Conservation (phyloP, 2,888 invertebrate species). For the Conus canariensis region DNA sequence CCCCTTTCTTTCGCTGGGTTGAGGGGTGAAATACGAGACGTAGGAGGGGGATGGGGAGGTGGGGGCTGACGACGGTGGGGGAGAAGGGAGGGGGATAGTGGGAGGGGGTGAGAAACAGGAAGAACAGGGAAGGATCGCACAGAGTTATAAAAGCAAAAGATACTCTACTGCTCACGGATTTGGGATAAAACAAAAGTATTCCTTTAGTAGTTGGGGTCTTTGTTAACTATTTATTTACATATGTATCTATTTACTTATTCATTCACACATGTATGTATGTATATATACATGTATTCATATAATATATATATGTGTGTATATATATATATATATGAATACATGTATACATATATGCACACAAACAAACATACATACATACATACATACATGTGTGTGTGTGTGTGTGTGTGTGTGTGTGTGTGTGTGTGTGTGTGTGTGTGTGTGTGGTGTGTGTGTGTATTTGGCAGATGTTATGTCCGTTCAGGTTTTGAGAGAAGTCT, state of each 20-base stretch:
- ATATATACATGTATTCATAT: too few relatives aligned
- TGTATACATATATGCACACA: neutral
- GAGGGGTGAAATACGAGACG: neutral
- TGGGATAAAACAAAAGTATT: too few relatives aligned
- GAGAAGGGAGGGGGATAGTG: too few relatives aligned
- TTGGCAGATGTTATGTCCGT: too few relatives aligned
- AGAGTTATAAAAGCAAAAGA: neutral
- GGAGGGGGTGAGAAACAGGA: neutral
- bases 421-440: constrained; percentile 39
- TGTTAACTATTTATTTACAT: too few relatives aligned
- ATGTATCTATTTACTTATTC: too few relatives aligned
- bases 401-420: neutral
- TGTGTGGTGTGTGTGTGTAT: constrained; percentile 32
- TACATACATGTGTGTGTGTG: neutral
- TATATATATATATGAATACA: too few relatives aligned
- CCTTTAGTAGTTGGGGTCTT: too few relatives aligned
- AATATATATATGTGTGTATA: too few relatives aligned
- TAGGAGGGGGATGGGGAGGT: neutral
- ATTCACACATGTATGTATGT: too few relatives aligned
- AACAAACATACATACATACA: too few relatives aligned
- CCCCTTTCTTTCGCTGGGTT: neutral
- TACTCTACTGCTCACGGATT: neutral
- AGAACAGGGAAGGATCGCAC: neutral
- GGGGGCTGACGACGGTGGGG: neutral
- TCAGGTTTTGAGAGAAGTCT: too few relatives aligned